Conservation (phyloP, 2,113 vertebrate genomes). For the Trochalopteron elliotii region DNA sequence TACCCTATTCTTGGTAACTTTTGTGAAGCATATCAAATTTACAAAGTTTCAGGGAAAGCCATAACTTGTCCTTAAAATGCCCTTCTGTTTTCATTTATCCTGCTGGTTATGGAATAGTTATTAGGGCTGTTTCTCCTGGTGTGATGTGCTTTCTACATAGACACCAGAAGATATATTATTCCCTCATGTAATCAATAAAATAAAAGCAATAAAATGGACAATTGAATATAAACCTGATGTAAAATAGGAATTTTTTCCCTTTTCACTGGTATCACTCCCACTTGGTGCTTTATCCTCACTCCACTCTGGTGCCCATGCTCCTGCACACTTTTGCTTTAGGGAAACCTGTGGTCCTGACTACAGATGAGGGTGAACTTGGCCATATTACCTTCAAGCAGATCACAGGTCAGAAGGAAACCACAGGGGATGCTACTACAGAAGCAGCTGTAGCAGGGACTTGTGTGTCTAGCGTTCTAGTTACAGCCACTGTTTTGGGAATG, state of each 20-base stretch:
- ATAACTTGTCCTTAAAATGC: conserved; percentile 10
- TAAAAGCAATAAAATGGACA: background rate
- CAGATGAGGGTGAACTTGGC: background rate
- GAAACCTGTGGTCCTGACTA: background rate
- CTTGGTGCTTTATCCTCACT: background rate
- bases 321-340: background rate
- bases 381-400: background rate
- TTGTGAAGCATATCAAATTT: background rate
- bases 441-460: rapidly evolving
- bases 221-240: background rate
- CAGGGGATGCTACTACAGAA: background rate
- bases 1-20: background rate
- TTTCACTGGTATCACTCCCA: rapidly evolving
- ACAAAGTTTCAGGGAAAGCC: background rate
- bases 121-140: background rate
- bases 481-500: background rate
- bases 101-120: background rate
- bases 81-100: background rate
- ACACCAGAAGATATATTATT: background rate
- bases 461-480: background rate
- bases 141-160: background rate
- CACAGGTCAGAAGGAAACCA: background rate
- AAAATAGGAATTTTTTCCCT: background rate
- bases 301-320: background rate
- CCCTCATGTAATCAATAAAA: background rate